Evolutionary conservation across 2,888 invertebrate genomes (phyloP).

Genomic region (Chrysolina americana): DNA sequence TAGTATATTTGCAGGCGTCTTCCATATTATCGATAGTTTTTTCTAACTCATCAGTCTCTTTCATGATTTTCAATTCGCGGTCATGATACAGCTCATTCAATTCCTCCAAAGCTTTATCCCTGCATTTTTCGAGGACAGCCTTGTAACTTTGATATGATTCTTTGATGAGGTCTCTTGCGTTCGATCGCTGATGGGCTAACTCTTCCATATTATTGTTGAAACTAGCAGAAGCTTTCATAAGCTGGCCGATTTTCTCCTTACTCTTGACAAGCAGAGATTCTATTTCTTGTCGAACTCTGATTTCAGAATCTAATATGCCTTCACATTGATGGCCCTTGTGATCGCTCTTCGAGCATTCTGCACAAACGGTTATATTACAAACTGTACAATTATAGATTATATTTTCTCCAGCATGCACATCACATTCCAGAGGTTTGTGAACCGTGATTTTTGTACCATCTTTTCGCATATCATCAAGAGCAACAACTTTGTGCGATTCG

Average conservation of each 20-base stretch:
- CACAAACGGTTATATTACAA: conserved; percentile 90
- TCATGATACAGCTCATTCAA: conserved; percentile 85
- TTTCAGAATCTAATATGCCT: conserved; percentile 84
- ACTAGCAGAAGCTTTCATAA: conserved; percentile 82
- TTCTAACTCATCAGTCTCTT: conserved; percentile 83
- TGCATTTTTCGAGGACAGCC: conserved; percentile 84
- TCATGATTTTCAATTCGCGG: conserved; percentile 92
- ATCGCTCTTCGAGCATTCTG: conserved; percentile 86
- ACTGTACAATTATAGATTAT: conserved; percentile 91
- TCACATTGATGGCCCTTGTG: conserved; percentile 92
- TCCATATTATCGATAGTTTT: conserved; percentile 89
- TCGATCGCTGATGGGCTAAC: conserved; percentile 88
- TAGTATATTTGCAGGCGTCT: conserved; percentile 89
- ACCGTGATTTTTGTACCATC: conserved; percentile 84
- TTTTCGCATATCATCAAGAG: conserved; percentile 88
- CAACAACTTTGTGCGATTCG: conserved; percentile 93
- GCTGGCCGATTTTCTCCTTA: conserved; percentile 81
- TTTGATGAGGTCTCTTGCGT: conserved; percentile 86
- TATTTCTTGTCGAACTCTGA: conserved; percentile 82
- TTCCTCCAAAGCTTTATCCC: conserved; percentile 82
- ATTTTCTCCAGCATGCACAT: conserved; percentile 85
- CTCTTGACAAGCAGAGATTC: conserved; percentile 82
- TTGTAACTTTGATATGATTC: conserved; percentile 85
- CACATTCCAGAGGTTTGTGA: conserved; percentile 91
- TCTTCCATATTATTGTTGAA: conserved; percentile 88